These are phyloP conservation scores for Acleris emargana DNA, from an alignment of 2,888 invertebrate genomes.

Conservation along the genomic window DNA sequence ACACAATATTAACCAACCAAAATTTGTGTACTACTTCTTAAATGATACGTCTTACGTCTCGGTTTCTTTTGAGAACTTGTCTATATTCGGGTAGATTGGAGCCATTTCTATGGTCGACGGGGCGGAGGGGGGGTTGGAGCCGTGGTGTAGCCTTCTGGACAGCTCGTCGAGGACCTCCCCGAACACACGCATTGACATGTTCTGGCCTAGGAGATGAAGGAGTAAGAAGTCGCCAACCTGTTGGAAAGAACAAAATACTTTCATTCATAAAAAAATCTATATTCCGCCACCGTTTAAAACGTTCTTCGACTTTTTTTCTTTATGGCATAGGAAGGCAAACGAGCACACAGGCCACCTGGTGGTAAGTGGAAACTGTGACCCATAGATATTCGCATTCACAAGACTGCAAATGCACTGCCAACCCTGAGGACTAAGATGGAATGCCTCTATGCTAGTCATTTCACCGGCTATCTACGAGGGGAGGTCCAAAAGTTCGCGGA, in stretches of 20 bases:
- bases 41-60: constrained; percentile 86
- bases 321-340: no score
- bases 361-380: no score
- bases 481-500: no score
- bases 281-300: background rate
- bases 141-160: constrained; percentile 87
- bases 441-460: no score
- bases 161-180: constrained; percentile 91
- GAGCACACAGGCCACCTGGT: no score
- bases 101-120: constrained; percentile 94
- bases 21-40: constrained; percentile 30
- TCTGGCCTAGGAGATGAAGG: constrained; percentile 92
- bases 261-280: background rate
- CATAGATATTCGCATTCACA: no score
- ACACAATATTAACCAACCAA: constrained; percentile 21
- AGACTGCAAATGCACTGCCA: no score
- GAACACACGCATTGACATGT: constrained; percentile 92
- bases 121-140: constrained; percentile 92
- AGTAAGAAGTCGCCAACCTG: constrained; percentile 95
- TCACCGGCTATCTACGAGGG: no score
- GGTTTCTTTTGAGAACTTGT: constrained; percentile 91
- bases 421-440: no score
- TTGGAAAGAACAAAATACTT: background rate
- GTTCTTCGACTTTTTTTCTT: background rate
- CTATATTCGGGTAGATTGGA: constrained; percentile 91